phyloP scores from a whole-genome alignment of 2,888 invertebrate genomes.

The Rugalucina vietnamica region DNA sequence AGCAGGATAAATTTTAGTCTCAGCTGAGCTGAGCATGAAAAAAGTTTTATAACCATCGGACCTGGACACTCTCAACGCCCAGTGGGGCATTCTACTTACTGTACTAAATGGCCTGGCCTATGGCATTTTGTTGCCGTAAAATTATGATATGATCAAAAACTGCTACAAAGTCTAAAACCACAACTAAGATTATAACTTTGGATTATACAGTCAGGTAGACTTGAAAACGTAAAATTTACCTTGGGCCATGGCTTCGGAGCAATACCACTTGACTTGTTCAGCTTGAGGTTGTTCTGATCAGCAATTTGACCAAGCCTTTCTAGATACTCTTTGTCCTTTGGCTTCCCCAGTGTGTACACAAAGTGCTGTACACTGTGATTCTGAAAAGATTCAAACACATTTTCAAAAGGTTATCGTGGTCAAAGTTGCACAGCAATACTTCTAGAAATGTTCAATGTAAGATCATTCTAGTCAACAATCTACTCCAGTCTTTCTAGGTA shows the following conservation, averaged over 20 bases:
- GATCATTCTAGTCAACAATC: conserved; percentile 55
- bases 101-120: too few species aligned
- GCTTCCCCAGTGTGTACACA: conserved; percentile 40
- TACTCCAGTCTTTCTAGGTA: conserved; percentile 23
- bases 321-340: background rate
- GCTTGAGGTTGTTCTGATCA: conserved; percentile 56
- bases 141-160: too few species aligned
- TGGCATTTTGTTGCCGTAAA: too few species aligned
- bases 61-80: too few species aligned
- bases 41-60: too few species aligned
- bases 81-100: too few species aligned
- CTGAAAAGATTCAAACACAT: conserved; percentile 19
- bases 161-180: too few species aligned
- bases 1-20: too few species aligned
- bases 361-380: conserved; percentile 52
- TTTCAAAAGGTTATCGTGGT: too few species aligned
- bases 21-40: too few species aligned
- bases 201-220: too few species aligned
- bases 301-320: conserved; percentile 41
- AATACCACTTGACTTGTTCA: conserved; percentile 29
- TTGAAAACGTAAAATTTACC: conserved; percentile 30
- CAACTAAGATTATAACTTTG: too few species aligned
- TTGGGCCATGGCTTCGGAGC: conserved; percentile 38
- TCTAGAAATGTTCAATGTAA: conserved; percentile 38
- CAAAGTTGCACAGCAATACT: conserved; percentile 27